Evolutionary conservation across 2,797 vertebrate genomes (phyloP).

Genomic region (Myotis findleyi): DNA sequence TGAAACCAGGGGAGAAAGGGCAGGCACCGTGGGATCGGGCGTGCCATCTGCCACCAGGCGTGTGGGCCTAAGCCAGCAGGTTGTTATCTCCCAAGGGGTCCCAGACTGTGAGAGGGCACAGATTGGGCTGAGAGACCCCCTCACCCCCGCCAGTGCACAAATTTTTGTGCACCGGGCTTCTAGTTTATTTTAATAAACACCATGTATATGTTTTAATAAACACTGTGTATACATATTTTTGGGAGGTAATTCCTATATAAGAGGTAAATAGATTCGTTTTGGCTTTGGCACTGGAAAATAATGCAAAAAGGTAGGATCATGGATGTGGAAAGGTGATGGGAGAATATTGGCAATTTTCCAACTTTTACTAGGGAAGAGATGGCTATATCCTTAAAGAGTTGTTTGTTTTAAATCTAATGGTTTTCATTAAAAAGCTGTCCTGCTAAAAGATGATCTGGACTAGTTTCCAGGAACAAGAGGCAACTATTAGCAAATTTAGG

Average conservation of each 20-base stretch:
- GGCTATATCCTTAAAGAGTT: neutral
- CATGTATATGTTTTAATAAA: neutral
- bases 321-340: neutral
- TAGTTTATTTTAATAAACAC: too few species aligned
- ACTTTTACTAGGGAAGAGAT: neutral
- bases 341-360: neutral
- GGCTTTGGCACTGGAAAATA: neutral
- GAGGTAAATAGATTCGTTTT: neutral
- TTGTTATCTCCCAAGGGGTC: too few species aligned
- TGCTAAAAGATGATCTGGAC: slow-evolving; percentile 50
- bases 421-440: slow-evolving; percentile 27
- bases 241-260: neutral
- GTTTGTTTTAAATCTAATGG: slow-evolving; percentile 27
- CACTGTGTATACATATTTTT: neutral
- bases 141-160: too few species aligned
- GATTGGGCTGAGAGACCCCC: too few species aligned
- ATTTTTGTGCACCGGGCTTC: too few species aligned
- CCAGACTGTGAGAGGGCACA: too few species aligned
- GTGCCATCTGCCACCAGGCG: too few species aligned
- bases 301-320: neutral
- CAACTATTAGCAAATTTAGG: neutral
- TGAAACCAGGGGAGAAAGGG: too few species aligned
- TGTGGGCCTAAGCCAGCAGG: too few species aligned
- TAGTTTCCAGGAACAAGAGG: neutral
- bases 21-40: too few species aligned